phyloP scores from a whole-genome alignment of 2,113 vertebrate species.

The Hippoglossus stenolepis region DNA sequence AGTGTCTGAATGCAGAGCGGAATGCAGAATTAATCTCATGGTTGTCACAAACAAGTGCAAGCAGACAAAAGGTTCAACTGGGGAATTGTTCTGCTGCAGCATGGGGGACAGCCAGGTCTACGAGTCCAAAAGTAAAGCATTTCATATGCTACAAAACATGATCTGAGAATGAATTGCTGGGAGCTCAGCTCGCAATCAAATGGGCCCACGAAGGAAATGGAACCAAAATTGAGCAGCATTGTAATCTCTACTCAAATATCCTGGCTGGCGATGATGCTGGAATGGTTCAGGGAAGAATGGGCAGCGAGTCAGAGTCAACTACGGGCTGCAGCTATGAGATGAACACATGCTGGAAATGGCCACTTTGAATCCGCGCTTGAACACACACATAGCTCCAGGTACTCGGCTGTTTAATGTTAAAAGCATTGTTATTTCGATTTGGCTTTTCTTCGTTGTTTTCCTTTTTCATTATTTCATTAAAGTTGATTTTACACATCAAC shows the following conservation, averaged over 20 bases:
- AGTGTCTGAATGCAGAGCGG: constrained; percentile 37
- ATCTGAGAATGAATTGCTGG: constrained; percentile 19
- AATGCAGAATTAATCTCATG: constrained; percentile 46
- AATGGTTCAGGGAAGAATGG: constrained; percentile 28
- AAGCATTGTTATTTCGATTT: constrained; percentile 4
- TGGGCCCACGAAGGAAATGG: constrained; percentile 33
- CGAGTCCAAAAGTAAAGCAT: constrained; percentile 34
- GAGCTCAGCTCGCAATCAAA: constrained; percentile 48
- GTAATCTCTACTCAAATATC: constrained; percentile 20
- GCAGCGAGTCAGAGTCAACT: not conserved
- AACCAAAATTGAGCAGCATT: constrained; percentile 33
- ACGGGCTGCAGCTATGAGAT: not conserved
- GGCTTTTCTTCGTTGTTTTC: not conserved
- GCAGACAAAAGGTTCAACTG: constrained; percentile 17
- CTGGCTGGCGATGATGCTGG: constrained; percentile 23
- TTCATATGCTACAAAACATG: constrained; percentile 9
- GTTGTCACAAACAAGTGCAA: constrained; percentile 36
- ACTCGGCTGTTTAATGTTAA: not conserved
- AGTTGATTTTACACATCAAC: constrained; percentile 1
- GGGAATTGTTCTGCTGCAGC: not conserved
- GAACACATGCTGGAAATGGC: not conserved
- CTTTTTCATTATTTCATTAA: not conserved
- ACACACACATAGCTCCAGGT: not conserved
- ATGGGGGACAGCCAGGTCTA: not conserved
- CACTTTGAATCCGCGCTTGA: not conserved